These are phyloP conservation scores for Ardeotis arabs DNA, from an alignment of 2,113 vertebrate genomes.

Conservation along the genomic window DNA sequence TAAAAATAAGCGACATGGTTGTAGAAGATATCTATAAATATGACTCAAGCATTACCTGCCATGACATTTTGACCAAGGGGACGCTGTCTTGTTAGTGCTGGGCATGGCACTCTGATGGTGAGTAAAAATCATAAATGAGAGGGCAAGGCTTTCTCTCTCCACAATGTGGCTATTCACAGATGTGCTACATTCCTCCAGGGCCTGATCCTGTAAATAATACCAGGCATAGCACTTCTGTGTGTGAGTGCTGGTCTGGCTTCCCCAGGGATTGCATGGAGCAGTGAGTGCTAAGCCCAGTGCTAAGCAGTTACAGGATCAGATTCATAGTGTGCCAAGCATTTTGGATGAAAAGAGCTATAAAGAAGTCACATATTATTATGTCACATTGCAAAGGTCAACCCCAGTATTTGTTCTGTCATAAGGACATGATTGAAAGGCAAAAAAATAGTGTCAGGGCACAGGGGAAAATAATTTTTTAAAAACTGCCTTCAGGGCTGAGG, in stretches of 20 bases:
- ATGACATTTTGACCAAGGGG: neutral
- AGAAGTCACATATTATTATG: slow-evolving; percentile 69
- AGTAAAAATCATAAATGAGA: neutral
- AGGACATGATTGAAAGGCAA: slow-evolving; percentile 60
- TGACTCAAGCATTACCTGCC: neutral
- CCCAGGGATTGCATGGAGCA: neutral
- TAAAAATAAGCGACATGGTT: neutral
- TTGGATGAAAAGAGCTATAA: slow-evolving; percentile 62
- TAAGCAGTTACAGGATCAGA: slow-evolving; percentile 3
- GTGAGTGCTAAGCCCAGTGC: neutral
- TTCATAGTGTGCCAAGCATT: neutral
- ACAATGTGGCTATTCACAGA: neutral
- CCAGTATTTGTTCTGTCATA: slow-evolving; percentile 58
- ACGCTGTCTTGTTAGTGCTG: neutral
- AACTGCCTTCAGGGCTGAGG: slow-evolving; percentile 27
- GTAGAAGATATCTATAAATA: neutral
- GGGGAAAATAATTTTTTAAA: slow-evolving; percentile 43
- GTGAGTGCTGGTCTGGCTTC: neutral
- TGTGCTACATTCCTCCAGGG: neutral
- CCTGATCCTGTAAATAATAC: neutral
- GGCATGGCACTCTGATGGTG: neutral
- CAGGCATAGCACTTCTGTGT: neutral
- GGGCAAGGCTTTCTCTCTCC: neutral
- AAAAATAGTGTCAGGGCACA: slow-evolving; percentile 54
- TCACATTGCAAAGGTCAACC: slow-evolving; percentile 60